Evolutionary conservation across 1,140 invertebrate genomes (phyloP), one percentile per base, ranked within the genome.

Genomic region (Trichonephila inaurata): DNA sequence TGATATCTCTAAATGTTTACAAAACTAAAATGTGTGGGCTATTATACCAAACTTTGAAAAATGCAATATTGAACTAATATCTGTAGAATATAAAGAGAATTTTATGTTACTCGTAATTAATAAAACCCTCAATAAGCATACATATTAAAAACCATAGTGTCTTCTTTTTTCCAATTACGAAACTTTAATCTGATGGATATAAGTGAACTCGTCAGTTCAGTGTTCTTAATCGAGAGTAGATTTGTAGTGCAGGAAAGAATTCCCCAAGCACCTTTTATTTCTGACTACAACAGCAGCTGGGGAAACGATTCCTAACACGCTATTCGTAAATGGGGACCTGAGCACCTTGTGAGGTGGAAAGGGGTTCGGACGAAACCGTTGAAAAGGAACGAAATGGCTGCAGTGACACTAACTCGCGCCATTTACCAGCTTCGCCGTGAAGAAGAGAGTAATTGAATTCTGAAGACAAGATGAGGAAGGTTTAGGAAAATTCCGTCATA

Each of bases 361-460:
- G 40, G 19, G 16, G 24, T 51, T 40, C 77, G 24, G 16, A 77
- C 10, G 33, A 40, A 24, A 24, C 24, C 18, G n/a, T 69, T 69
- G 66, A 82, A 44, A 82, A 40, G 33, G 33, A 82, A 40, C 33
- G 33, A 82, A 40, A 82, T 51, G 40, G 16, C 16, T 82, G 33
- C 40, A 44, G 77, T 44, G 33, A 82, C 77, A 40, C 44, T 82
- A 40, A 44, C 44, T 82, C 24, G 18, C 33, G 18, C 77, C 77
- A 82, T 82, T 44, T 82, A n/a, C 77, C 6, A 82, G 51, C 51
- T 51, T 51, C 51, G 51, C 51, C 5, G 51, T 51, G 77, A 82
- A 44, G 77, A 33, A 51, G 77, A 82, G 33, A 82, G 77, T 82
- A 82, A 82, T 82, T 82, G 33, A 51, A 82, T 82, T 82, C 77